Evolutionary conservation across 35 echinoderm and acorn worm species (phyloP).

Genomic region (Heliocidaris erythrogramma): DNA sequence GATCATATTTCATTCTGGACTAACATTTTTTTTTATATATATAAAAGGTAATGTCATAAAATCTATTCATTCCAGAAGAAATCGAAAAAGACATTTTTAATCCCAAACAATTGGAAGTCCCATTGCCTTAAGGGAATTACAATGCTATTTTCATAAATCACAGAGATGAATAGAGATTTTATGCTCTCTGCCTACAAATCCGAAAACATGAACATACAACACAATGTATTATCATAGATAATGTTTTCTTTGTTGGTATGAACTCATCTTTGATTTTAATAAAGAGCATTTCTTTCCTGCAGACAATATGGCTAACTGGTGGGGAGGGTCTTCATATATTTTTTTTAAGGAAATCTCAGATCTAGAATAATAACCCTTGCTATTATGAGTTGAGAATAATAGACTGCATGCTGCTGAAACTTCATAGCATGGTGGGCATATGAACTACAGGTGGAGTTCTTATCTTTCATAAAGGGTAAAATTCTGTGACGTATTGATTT

Average conservation of each 20-base stretch:
- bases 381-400: not conserved
- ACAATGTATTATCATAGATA: not conserved
- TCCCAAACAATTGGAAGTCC: not conserved
- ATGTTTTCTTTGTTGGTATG: not conserved
- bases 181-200: not conserved
- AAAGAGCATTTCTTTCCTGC: not conserved
- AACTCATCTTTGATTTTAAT: not conserved
- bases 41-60: not conserved
- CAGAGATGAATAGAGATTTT: not conserved
- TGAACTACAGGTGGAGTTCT: not conserved
- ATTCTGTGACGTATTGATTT: not conserved
- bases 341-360: not conserved
- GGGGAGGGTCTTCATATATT: not conserved
- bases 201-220: too few relatives aligned
- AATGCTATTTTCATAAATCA: not conserved
- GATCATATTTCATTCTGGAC: not conserved
- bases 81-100: not conserved
- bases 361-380: not conserved
- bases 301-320: not conserved
- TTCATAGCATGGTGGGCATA: not conserved
- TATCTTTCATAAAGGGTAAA: not conserved
- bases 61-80: not conserved
- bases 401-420: not conserved
- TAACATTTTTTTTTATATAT: not conserved
- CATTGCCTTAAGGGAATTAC: not conserved